phyloP scores from a whole-genome alignment of 2,113 vertebrate genomes.

The Scophthalmus maximus region DNA sequence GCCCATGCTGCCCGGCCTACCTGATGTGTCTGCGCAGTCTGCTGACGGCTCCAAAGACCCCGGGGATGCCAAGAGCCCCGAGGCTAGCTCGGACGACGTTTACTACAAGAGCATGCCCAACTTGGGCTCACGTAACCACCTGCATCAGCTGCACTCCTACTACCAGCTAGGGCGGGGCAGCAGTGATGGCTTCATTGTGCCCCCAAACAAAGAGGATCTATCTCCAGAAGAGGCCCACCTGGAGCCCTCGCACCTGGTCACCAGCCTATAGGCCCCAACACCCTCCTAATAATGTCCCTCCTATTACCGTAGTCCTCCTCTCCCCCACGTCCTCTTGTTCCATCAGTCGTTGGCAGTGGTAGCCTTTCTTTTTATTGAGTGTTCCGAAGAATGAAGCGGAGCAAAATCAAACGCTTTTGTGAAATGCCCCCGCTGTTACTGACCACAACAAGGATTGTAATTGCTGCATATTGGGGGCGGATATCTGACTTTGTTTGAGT shows the following conservation, averaged over 20 bases:
- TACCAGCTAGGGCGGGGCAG: constrained; percentile 97
- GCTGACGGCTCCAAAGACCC: constrained; percentile 69
- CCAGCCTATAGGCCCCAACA: constrained; percentile 90
- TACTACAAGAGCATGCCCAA: constrained; percentile 99
- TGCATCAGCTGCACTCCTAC: constrained; percentile 95
- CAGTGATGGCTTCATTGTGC: constrained; percentile 96
- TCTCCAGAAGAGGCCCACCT: constrained; percentile 85
- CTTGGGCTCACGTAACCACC: constrained; percentile 92
- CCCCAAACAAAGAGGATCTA: constrained; percentile 91
- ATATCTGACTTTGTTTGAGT: constrained; percentile 51
- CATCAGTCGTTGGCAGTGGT: constrained; percentile 87
- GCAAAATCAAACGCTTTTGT: constrained; percentile 61
- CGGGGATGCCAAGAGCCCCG: constrained; percentile 71
- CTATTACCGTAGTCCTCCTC: constrained; percentile 32
- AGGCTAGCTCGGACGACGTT: constrained; percentile 87
- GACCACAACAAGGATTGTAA: constrained; percentile 54
- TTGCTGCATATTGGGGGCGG: constrained; percentile 23
- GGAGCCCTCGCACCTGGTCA: constrained; percentile 95
- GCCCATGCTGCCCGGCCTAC: constrained; percentile 89
- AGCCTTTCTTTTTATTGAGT: constrained; percentile 87
- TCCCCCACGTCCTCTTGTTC: constrained; percentile 71
- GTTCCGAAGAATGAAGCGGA: constrained; percentile 66
- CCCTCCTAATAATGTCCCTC: constrained; percentile 38
- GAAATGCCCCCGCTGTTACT: constrained; percentile 79
- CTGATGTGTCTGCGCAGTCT: constrained; percentile 75